Evolutionary conservation across 2,797 vertebrate genomes (phyloP).

Genomic region (Gorsachius magnificus): DNA sequence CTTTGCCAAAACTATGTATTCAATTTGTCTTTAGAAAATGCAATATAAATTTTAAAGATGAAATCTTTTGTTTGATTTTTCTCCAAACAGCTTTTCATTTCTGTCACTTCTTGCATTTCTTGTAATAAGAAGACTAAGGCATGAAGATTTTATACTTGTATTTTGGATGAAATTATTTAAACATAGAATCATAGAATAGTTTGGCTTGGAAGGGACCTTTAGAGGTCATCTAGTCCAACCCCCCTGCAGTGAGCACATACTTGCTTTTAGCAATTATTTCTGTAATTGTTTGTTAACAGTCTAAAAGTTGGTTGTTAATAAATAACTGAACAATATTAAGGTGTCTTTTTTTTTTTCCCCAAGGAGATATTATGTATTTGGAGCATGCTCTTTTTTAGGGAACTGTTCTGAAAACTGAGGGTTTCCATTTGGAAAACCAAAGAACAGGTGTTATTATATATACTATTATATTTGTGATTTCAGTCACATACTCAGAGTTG

Average conservation of each 20-base stretch:
- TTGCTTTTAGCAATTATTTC: neutral
- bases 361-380: neutral
- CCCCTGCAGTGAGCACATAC: too few relatives aligned
- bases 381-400: neutral
- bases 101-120: neutral
- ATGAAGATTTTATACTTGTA: neutral
- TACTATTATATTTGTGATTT: neutral
- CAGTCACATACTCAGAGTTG: neutral
- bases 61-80: neutral
- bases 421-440: neutral
- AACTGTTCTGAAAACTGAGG: neutral
- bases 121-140: neutral
- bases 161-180: neutral
- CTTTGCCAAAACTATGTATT: neutral
- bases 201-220: too few relatives aligned
- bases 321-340: neutral
- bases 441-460: neutral
- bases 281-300: neutral
- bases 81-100: neutral
- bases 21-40: constrained; percentile 7
- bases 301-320: neutral
- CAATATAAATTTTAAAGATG: neutral
- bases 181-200: neutral
- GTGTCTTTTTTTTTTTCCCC: neutral
- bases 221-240: too few relatives aligned